Evolutionary conservation across 2,113 vertebrate species (phyloP).

Genomic region (Sturnus vulgaris): DNA sequence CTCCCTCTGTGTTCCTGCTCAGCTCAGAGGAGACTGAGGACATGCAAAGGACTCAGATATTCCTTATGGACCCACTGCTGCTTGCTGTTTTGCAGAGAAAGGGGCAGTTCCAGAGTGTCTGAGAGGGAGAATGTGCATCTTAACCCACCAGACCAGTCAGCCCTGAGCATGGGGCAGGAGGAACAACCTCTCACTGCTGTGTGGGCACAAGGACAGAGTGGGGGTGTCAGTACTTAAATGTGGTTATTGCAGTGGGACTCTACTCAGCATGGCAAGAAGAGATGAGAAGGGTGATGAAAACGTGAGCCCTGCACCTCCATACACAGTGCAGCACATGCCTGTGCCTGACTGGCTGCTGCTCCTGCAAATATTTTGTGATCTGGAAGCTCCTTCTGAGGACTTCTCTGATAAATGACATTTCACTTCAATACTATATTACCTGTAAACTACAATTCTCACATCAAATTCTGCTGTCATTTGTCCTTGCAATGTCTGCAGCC

Average conservation of each 20-base stretch:
- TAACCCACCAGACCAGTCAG: not conserved
- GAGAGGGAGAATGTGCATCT: not conserved
- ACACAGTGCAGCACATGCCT: not conserved
- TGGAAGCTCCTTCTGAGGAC: not conserved
- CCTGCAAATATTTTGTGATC: not conserved
- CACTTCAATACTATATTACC: not conserved
- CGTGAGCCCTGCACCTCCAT: not conserved
- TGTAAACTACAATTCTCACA: not conserved
- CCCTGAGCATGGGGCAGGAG: not conserved
- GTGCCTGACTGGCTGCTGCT: not conserved
- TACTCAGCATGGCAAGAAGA: fast-evolving
- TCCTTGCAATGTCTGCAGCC: not conserved
- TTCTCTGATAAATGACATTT: not conserved
- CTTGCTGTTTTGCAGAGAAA: not conserved
- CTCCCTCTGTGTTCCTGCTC: not conserved
- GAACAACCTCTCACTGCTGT: not conserved
- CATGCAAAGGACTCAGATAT: not conserved
- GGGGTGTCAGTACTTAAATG: fast-evolving
- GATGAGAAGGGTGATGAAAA: not conserved
- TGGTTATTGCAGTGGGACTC: not conserved
- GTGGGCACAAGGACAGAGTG: not conserved
- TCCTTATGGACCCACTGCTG: not conserved
- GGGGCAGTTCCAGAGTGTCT: not conserved
- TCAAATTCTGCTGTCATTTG: not conserved
- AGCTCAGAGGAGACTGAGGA: not conserved